Evolutionary conservation across 2,113 vertebrate species (phyloP).

Genomic region (Anoura caudifer): DNA sequence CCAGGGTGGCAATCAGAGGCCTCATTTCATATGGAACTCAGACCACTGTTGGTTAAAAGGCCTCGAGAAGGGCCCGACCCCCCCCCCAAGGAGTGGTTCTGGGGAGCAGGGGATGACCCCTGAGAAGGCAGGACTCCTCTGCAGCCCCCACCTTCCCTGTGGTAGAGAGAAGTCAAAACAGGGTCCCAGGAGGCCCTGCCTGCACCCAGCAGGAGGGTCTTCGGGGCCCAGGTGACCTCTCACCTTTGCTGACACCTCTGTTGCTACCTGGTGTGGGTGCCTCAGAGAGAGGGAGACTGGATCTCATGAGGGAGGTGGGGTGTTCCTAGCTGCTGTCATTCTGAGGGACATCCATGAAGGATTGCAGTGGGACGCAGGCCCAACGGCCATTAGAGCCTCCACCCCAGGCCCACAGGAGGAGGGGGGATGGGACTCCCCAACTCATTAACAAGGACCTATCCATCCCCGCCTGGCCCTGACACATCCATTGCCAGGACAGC

Average conservation of each 20-base stretch:
- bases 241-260: too few relatives aligned
- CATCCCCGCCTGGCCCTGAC: neutral
- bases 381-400: neutral
- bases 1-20: neutral
- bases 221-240: neutral
- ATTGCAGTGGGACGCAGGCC: neutral
- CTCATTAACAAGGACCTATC: neutral
- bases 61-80: neutral
- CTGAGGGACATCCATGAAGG: neutral
- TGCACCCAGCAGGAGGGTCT: neutral
- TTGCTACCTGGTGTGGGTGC: neutral
- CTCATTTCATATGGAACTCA: neutral
- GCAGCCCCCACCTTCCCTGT: neutral
- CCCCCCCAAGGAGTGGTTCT: neutral
- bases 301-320: too few relatives aligned
- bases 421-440: neutral
- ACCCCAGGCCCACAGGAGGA: neutral
- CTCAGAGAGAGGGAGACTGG: neutral
- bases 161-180: neutral
- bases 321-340: neutral
- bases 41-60: accelerated
- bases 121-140: neutral
- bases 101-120: neutral
- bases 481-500: neutral
- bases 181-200: neutral